A percentile compares a stretch with the other conserved stretches of the same genome.
Evolutionary conservation across 2,888 invertebrate genomes (phyloP).

Genomic region (Lasioglossum calceatum): DNA sequence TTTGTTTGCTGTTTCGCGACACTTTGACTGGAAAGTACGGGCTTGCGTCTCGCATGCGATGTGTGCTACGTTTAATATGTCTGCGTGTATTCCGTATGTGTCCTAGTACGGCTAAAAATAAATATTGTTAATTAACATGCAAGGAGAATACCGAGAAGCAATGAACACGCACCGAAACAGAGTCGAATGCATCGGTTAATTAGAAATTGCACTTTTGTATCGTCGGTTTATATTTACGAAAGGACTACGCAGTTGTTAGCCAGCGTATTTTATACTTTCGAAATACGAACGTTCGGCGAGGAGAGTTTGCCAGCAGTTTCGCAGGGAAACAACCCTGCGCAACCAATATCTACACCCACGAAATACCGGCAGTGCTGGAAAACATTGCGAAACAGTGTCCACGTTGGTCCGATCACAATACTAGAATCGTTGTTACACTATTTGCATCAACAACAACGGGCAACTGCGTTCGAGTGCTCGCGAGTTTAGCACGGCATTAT

Average conservation of each 20-base stretch:
- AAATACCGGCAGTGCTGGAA: not conserved
- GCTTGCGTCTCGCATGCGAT: not conserved
- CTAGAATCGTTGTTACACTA: slow-evolving; percentile 2
- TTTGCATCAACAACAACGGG: not conserved
- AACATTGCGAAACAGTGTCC: slow-evolving; percentile 1
- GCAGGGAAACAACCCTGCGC: not conserved
- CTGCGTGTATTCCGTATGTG: no score
- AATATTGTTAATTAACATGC: not conserved
- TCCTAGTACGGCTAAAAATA: not conserved
- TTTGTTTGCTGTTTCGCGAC: not conserved
- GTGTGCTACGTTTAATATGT: not conserved
- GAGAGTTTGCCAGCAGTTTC: not conserved
- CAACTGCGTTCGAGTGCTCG: not conserved
- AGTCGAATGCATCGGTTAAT: not conserved
- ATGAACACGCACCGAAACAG: not conserved
- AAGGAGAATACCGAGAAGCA: not conserved
- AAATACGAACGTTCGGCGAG: not conserved
- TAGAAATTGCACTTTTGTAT: not conserved
- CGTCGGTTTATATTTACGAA: not conserved
- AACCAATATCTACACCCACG: not conserved
- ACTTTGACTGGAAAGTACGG: not conserved
- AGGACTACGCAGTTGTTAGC: not conserved
- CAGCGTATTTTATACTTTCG: not conserved
- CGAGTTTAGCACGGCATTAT: not conserved
- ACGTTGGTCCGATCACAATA: not conserved